Evolutionary conservation across 1,140 invertebrate genomes (phyloP), one percentile per base, ranked within the genome.

Genomic region (Cyclina sinensis): DNA sequence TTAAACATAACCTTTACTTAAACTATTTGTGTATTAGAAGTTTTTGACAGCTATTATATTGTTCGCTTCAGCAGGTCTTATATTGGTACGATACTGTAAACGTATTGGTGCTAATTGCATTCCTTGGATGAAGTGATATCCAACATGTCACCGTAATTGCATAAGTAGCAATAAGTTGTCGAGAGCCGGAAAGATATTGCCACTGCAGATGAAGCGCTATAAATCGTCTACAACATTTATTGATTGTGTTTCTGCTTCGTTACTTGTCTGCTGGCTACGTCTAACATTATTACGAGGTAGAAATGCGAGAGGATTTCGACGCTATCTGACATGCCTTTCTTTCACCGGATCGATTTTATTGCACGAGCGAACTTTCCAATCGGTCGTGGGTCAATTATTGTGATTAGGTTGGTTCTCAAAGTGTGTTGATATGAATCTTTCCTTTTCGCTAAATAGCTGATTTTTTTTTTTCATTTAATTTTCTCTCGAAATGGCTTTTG

Each of bases 241-340:
- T 65, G 59, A 65, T 65, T 65, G 59, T 65, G 16, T 30, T 65
- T 30, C 59, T 65, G 59, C 27, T 65, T 65, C 14, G n/a, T 65
- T 57, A 30, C 27, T 65, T 65, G 59, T 30, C 59, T 11, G 59
- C 30, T 30, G 16, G 59, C 27, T 5, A 65, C 30, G 59, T 30
- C 59, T 30, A 65, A 65, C 30, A 16, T 65, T 65, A 30, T 65
- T 65, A 65, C 59, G 3, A 65, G 14, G 27, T 7, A 30, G 59
- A 65, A 65, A 65, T 65, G 59, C 59, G 24, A 65, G 59, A 65
- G 11, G 59, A 65, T 65, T 11, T 30, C 30, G 59, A 7, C 59
- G 59, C 24, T 46, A 74, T 30, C 12, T 18, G 43, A 4, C 70
- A n/a, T 27, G 12, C 65, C 32, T 35, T 70, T 27, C 24, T 21